Conservation (phyloP, 2,797 vertebrate species). For the Microchirus variegatus region DNA sequence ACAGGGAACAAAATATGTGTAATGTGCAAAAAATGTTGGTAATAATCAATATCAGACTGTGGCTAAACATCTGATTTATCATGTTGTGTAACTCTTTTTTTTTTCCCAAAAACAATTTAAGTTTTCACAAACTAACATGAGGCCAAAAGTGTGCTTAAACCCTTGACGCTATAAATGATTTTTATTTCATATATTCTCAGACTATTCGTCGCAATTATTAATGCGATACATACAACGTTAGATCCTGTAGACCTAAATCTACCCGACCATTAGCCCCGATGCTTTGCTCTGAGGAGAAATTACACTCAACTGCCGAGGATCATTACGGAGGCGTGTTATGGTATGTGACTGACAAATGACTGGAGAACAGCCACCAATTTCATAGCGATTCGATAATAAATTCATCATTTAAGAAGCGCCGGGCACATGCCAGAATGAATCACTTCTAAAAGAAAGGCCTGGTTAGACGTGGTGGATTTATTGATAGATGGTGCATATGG, state of each 20-base stretch:
- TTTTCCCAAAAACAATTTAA: too few relatives aligned
- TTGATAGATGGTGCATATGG: conserved; percentile 48
- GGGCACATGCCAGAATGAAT: conserved; percentile 50
- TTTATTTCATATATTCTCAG: too few relatives aligned
- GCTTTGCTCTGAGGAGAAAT: conserved; percentile 11
- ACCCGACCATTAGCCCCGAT: background rate
- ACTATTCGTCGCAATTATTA: too few relatives aligned
- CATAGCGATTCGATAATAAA: conserved; percentile 58
- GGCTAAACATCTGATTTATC: too few relatives aligned
- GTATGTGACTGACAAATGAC: conserved; percentile 40
- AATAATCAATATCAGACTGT: too few relatives aligned
- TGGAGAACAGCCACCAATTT: conserved; percentile 43
- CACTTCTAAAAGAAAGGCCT: conserved; percentile 25
- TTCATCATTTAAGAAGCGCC: conserved; percentile 49
- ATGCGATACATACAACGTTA: too few relatives aligned
- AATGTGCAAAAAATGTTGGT: too few relatives aligned
- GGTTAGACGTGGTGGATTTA: conserved; percentile 29
- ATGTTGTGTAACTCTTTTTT: too few relatives aligned
- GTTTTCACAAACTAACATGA: too few relatives aligned
- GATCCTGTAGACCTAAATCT: background rate
- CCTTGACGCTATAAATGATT: too few relatives aligned
- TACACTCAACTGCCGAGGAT: conserved; percentile 1
- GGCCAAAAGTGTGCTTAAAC: too few relatives aligned
- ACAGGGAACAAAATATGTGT: too few relatives aligned
- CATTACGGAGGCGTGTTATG: conserved; percentile 13